Conservation (phyloP, 2,113 vertebrate genomes). For the Lophius piscatorius region DNA sequence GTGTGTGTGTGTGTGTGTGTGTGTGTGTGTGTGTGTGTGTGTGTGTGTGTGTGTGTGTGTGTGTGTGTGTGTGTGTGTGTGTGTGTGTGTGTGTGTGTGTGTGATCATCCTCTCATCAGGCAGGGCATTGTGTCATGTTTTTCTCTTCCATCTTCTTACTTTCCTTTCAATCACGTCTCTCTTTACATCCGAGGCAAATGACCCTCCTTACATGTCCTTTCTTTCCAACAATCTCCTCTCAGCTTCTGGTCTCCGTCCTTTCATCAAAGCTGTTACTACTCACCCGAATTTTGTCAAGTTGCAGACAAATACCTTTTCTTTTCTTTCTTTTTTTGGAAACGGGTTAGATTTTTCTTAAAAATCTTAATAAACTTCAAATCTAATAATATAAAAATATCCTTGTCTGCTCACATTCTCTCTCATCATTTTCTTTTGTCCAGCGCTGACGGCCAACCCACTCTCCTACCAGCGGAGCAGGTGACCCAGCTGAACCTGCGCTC, state of each 20-base stretch:
- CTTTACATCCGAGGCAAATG: constrained; percentile 40
- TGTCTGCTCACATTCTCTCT: not conserved
- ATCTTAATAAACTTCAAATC: constrained; percentile 1
- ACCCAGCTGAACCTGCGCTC: constrained; percentile 92
- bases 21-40: too few relatives aligned
- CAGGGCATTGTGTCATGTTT: constrained; percentile 4
- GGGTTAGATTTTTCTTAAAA: not conserved
- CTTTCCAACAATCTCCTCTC: constrained; percentile 9
- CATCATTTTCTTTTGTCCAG: constrained; percentile 67
- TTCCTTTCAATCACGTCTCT: constrained; percentile 28
- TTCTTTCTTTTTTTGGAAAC: constrained; percentile 22
- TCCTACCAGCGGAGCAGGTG: constrained; percentile 91
- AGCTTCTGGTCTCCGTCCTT: constrained; percentile 15
- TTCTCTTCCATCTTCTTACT: not conserved
- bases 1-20: too few relatives aligned
- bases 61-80: constrained; percentile 1
- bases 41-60: too few relatives aligned
- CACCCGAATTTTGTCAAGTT: constrained; percentile 33
- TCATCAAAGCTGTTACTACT: constrained; percentile 12
- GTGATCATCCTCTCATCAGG: constrained; percentile 14
- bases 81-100: constrained; percentile 8
- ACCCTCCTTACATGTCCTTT: constrained; percentile 24
- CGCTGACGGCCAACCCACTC: constrained; percentile 88
- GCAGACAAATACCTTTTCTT: constrained; percentile 39
- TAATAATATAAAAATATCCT: constrained; percentile 7